Conservation (phyloP, 2,113 vertebrate species). For the Anser brachyrhynchus region DNA sequence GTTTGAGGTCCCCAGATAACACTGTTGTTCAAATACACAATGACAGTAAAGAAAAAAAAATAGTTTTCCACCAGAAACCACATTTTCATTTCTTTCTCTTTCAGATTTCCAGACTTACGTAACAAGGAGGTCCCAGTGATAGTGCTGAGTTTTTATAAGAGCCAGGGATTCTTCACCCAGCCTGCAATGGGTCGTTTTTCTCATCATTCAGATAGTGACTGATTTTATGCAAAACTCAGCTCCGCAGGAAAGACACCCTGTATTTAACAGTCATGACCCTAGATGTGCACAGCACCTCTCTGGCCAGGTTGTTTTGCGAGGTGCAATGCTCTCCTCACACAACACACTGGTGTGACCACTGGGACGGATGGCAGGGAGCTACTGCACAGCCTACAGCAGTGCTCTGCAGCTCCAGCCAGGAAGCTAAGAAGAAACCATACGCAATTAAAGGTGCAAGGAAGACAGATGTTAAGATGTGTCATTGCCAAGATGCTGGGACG, state of each 20-base stretch:
- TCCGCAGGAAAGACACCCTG: background rate
- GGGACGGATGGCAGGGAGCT: background rate
- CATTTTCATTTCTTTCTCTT: background rate
- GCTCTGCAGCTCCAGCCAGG: background rate
- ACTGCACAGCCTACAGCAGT: background rate
- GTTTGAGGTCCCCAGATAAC: background rate
- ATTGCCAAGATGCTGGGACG: background rate
- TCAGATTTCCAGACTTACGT: background rate
- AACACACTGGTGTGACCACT: fast-evolving
- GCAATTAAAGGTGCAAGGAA: background rate
- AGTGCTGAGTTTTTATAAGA: background rate
- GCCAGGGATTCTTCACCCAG: background rate
- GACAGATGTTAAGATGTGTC: background rate
- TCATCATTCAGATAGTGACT: background rate
- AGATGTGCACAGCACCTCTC: background rate
- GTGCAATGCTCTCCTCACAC: fast-evolving
- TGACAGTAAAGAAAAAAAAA: background rate
- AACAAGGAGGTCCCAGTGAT: background rate
- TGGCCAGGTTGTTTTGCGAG: background rate
- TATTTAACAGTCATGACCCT: background rate
- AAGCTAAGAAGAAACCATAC: background rate
- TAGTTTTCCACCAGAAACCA: background rate
- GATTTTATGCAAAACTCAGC: background rate
- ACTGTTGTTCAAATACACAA: background rate
- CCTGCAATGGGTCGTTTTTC: background rate